Percentiles rank a stretch among this genome's conserved stretches.
phyloP scores from a whole-genome alignment of 2,888 invertebrate genomes.

The Tachina fera region DNA sequence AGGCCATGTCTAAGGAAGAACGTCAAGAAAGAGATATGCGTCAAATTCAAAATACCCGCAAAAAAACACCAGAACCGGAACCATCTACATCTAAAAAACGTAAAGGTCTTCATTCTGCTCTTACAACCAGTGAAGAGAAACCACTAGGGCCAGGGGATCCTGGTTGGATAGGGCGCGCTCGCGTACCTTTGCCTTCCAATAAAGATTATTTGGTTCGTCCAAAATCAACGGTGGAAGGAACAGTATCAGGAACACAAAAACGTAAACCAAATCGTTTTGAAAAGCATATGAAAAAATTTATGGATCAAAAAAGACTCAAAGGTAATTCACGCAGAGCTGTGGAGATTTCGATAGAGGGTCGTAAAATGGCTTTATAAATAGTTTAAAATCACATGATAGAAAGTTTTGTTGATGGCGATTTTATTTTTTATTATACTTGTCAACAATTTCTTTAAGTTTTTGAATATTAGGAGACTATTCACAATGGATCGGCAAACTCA shows the following conservation, averaged over 20 bases:
- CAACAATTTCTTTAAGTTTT: too few relatives aligned
- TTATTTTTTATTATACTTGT: constrained; percentile 1
- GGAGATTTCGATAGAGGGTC: constrained; percentile 97
- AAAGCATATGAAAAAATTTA: constrained; percentile 94
- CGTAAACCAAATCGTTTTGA: constrained; percentile 95
- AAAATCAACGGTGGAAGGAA: constrained; percentile 93
- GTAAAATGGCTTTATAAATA: constrained; percentile 95
- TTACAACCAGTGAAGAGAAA: constrained; percentile 86
- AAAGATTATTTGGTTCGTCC: constrained; percentile 98
- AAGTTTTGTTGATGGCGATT: constrained; percentile 21
- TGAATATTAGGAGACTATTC: too few relatives aligned
- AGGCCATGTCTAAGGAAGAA: constrained; percentile 96
- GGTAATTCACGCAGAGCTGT: constrained; percentile 93
- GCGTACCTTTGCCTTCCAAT: constrained; percentile 96
- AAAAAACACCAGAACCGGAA: constrained; percentile 83
- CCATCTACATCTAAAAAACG: constrained; percentile 80
- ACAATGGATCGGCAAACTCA: too few relatives aligned
- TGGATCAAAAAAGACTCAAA: constrained; percentile 92
- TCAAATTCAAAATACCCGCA: constrained; percentile 86
- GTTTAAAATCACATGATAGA: constrained; percentile 25
- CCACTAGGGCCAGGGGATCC: constrained; percentile 95
- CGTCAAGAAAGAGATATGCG: constrained; percentile 95
- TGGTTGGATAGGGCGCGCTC: constrained; percentile 96
- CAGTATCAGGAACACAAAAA: constrained; percentile 91
- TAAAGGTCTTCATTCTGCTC: constrained; percentile 86